Percentiles rank a stretch among this genome's conserved stretches.
Conservation (phyloP, 2,888 invertebrate genomes). For the Leptogaster cylindrica region DNA sequence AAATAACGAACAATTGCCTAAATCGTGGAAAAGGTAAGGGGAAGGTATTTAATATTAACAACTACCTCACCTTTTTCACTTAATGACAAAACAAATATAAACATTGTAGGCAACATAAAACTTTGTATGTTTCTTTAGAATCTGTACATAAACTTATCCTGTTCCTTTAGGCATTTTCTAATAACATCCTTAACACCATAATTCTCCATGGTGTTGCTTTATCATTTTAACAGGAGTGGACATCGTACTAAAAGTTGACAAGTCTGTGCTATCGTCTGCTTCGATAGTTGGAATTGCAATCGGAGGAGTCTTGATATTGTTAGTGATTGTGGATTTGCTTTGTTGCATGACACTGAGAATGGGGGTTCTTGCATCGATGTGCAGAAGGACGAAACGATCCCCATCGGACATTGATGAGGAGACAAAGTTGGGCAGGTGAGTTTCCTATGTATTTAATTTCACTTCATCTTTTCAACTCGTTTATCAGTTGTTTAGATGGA, state of each 20-base stretch:
- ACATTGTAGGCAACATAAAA: too few relatives aligned
- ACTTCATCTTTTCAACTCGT: too few relatives aligned
- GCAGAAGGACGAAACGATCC: conserved; percentile 63
- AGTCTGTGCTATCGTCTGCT: conserved; percentile 62
- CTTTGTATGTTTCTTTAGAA: conserved; percentile 10
- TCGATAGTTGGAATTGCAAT: conserved; percentile 86
- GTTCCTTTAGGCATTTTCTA: neutral
- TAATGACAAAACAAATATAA: neutral
- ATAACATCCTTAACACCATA: neutral
- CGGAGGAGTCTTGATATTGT: conserved; percentile 77
- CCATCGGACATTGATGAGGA: conserved; percentile 73
- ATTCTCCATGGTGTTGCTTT: too few relatives aligned
- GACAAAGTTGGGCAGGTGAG: conserved; percentile 84
- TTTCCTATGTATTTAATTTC: too few relatives aligned
- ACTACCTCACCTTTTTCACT: neutral
- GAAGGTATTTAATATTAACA: too few relatives aligned
- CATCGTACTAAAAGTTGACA: conserved; percentile 58
- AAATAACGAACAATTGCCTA: neutral
- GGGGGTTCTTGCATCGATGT: conserved; percentile 74
- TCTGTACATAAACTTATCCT: neutral
- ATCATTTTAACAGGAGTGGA: conserved; percentile 54
- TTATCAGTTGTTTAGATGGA: too few relatives aligned
- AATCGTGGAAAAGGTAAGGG: neutral
- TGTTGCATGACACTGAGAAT: conserved; percentile 74
- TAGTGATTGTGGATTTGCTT: conserved; percentile 84